Base-by-base conservation (phyloP, 2,888 invertebrate species). In the Antitype chi region DNA sequence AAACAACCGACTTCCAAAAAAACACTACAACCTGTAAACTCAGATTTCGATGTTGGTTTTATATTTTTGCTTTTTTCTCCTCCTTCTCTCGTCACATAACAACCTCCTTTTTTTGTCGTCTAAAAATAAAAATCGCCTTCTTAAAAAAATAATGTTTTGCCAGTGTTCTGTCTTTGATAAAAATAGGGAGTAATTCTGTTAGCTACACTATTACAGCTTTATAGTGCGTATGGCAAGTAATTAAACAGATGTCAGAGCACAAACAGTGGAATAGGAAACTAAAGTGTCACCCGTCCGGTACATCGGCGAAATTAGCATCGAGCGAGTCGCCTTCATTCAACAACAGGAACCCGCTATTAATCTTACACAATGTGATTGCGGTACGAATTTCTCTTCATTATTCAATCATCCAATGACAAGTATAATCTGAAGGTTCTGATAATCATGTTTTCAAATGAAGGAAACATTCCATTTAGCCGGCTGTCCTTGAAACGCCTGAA, bases 281-380 rank as follows among this genome's bases (percentile, higher is more conserved):
- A 87, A 89, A 89, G 89, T 87, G 90, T 89, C 90, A 89, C 86
- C 86, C 87, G 89, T 86, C 88, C 78, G 84, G 84, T 87, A 87
- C 88, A 89, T 85, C 85, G 84, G 85, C 81, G 82, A 87, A 92
- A 94, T 94, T 93, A 93, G 91, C 92, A 94, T 94, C 89, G 87
- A 89, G 90, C 88, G 87, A 89, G 90, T 91, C 89, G 89, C 89
- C 85, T 90, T 90, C 90, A 92, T 92, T 92, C 92, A 91, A 88
- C 87, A 90, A 89, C 89, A 90, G 90, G 87, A 91, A 88, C 88
- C 85, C 81, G 75, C 87, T 92, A 94, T 94, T 94, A 94, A 94
- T 94, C 94, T 93, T 94, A 91, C 89, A 90, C 91, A 90, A 87
- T 91, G 92, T 92, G 93, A 93, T 92, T 92, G 92, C 91, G 92